Base-by-base conservation (phyloP, 2,113 vertebrate genomes). In the Nyctibius bracteatus region DNA sequence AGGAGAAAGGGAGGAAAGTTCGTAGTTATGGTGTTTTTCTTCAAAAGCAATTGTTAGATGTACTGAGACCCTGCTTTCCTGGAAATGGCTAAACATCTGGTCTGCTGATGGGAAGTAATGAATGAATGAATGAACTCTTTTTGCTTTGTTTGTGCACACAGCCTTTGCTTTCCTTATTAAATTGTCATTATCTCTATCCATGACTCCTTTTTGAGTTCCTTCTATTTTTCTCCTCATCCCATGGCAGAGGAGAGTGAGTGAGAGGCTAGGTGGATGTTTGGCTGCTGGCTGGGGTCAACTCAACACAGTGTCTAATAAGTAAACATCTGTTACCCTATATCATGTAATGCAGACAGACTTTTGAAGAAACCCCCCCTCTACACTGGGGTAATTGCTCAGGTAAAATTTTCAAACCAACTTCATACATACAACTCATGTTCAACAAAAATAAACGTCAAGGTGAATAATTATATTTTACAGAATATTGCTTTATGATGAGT, bases 161-260 rank as follows among this genome's bases (percentile, higher is more conserved):
- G 10, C 1, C 13, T 68, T 85, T 57, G 3, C 6, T 75, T 81
- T 81, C 27, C 8, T n/a, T 66, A 35, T 33, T 84, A 52, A 62
- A 75, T 21, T 47, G 5, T 43, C 25, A 28, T 43, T 57, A 5
- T 18, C 17, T 71, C 31, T 80, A 67, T 23, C 18, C 23, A 49
- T 0, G 1, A 61, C 4, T n/a, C 6, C 4, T 39, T 47, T 90
- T 63, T 72, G 11, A 5, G 19, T 81, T 59, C 44, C 13, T 43
- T 72, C 49, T 58, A 8, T 49, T 73, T 63, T 78, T 37, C 35
- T 68, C 16, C 8, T 62, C 15, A 41, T 65, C 8, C 18, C 13
- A 12, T 24, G 10, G 33, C 12, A 78, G 12, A 31, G 4, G 10
- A 3, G 3, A 61, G 6, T 79, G 35, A 88, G 4, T 0, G 0